Conservation (phyloP, 2,888 invertebrate genomes). For the Abrostola tripartita region DNA sequence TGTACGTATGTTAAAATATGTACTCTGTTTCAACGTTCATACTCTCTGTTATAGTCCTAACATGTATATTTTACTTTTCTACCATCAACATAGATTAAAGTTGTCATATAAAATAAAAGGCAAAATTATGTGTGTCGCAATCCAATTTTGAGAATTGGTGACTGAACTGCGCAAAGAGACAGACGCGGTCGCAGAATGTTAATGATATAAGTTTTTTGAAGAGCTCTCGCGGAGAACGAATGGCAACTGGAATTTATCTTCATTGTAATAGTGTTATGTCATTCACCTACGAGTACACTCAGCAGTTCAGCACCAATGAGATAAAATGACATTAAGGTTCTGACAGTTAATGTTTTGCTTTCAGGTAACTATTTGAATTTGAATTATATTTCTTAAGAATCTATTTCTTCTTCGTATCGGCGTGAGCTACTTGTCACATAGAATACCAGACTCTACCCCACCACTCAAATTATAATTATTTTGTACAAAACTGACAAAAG, state of each 20-base stretch:
- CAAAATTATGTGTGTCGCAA: slow-evolving; percentile 50
- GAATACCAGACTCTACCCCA: no score
- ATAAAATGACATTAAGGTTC: neutral
- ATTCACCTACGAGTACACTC: slow-evolving; percentile 19
- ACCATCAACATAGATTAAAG: slow-evolving; percentile 33
- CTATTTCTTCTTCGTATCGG: no score
- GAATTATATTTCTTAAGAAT: no score
- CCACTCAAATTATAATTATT: no score
- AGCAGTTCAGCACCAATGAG: neutral
- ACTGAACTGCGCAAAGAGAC: slow-evolving; percentile 43
- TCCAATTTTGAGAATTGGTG: slow-evolving; percentile 52
- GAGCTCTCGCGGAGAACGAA: slow-evolving; percentile 28
- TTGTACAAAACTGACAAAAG: no score
- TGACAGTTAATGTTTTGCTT: no score
- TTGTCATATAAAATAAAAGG: slow-evolving; percentile 48
- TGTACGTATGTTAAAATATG: no score
- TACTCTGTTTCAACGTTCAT: no score
- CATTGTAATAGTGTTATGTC: slow-evolving; percentile 28
- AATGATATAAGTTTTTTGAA: slow-evolving; percentile 49
- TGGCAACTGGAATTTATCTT: slow-evolving; percentile 15
- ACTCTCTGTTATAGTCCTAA: neutral
- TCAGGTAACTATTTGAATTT: no score
- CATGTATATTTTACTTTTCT: slow-evolving; percentile 16
- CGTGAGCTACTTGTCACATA: no score
- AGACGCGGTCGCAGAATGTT: slow-evolving; percentile 45